Percentiles rank a stretch among this genome's conserved stretches.
These are phyloP conservation scores for Cettia cetti DNA, from an alignment of 2,113 vertebrate genomes.

Conservation along the genomic window DNA sequence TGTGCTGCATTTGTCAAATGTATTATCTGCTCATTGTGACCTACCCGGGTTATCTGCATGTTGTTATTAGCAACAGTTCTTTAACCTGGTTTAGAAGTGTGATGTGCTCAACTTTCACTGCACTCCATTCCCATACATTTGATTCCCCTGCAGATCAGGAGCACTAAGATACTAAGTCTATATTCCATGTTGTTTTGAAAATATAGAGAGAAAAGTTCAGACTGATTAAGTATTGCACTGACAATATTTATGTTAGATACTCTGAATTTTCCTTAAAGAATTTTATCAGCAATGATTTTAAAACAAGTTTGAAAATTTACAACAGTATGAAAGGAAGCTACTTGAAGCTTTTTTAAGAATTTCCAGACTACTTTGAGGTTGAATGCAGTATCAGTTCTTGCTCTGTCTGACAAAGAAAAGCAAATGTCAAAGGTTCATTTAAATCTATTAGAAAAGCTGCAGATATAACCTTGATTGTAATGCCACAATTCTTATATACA, in stretches of 20 bases:
- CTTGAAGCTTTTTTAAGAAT: neutral
- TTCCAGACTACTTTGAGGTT: neutral
- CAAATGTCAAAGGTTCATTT: neutral
- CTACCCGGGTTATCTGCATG: neutral
- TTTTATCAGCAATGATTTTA: neutral
- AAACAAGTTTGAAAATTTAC: neutral
- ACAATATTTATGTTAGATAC: neutral
- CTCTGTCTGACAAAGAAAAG: neutral
- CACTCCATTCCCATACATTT: neutral
- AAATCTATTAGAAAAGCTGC: neutral
- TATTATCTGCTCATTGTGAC: neutral
- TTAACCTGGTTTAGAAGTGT: neutral
- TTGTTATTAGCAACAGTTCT: neutral
- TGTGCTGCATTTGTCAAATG: neutral
- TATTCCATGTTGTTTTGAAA: neutral
- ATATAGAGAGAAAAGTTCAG: neutral
- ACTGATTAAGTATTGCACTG: neutral
- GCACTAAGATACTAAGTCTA: neutral
- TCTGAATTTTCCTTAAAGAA: neutral
- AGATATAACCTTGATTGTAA: neutral
- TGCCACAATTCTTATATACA: neutral
- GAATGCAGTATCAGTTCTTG: neutral
- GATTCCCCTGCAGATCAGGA: neutral
- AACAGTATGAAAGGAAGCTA: neutral
- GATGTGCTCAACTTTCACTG: neutral